Percentiles rank a stretch among this genome's conserved stretches.
Conservation (phyloP, 2,888 invertebrate species). For the Phyto melanocephala region DNA sequence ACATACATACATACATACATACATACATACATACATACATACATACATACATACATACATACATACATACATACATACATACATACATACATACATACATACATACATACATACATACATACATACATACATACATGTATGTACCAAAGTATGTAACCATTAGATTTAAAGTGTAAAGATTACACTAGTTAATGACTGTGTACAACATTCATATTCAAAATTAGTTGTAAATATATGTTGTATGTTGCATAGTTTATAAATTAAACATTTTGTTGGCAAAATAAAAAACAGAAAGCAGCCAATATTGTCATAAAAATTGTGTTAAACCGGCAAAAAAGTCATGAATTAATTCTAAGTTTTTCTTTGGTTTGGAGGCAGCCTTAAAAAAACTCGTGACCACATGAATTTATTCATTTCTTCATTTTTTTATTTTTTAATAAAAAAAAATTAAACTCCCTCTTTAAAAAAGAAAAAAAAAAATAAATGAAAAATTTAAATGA, state of each 20-base stretch:
- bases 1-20: too few relatives aligned
- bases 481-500: conserved; percentile 15
- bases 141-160: too few relatives aligned
- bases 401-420: conserved; percentile 18
- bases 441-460: background rate
- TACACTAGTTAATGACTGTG: background rate
- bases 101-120: too few relatives aligned
- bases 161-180: conserved; percentile 48
- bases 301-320: conserved; percentile 39
- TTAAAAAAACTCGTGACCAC: conserved; percentile 45
- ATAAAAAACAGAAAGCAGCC: background rate
- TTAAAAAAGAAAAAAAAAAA: background rate
- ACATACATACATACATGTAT: too few relatives aligned
- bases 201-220: conserved; percentile 11
- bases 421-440: background rate
- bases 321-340: conserved; percentile 12
- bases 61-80: too few relatives aligned
- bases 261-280: background rate
- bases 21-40: too few relatives aligned
- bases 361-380: background rate
- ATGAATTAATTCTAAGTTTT: conserved; percentile 14
- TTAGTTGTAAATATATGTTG: conserved; percentile 14
- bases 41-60: too few relatives aligned
- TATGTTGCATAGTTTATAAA: background rate
- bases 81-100: too few relatives aligned